phyloP scores from a whole-genome alignment of 1,140 invertebrate species.

The Meloidogyne floridensis region DNA sequence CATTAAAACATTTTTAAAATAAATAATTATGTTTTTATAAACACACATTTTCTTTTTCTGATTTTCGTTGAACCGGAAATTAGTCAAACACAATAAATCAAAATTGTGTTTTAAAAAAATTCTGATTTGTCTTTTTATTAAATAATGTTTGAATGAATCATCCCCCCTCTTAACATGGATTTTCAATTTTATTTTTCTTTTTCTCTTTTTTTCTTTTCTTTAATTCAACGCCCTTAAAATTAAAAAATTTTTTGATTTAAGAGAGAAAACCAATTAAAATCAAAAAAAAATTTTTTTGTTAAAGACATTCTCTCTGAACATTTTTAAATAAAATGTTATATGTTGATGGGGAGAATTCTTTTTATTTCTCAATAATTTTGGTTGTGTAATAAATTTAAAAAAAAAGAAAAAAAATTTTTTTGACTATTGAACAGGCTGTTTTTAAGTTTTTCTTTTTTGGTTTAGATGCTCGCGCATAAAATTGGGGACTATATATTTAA shows the following conservation, averaged over 20 bases:
- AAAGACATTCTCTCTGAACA: background rate
- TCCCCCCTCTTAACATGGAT: background rate
- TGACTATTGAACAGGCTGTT: background rate
- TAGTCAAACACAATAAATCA: background rate
- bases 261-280: slow-evolving; percentile 1
- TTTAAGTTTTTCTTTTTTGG: background rate
- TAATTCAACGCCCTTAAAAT: background rate
- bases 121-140: background rate
- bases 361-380: background rate
- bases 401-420: background rate
- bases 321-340: no score
- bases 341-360: no score
- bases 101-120: background rate
- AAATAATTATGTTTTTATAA: no score
- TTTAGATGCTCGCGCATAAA: background rate
- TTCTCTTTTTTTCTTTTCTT: background rate
- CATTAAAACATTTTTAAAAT: no score
- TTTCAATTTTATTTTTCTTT: background rate
- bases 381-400: background rate
- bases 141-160: background rate
- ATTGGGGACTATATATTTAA: background rate
- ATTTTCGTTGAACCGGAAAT: background rate
- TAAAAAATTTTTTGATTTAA: background rate
- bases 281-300: background rate
- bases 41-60: background rate